Conservation (phyloP, 2,797 vertebrate genomes). For the Podarcis siculus region DNA sequence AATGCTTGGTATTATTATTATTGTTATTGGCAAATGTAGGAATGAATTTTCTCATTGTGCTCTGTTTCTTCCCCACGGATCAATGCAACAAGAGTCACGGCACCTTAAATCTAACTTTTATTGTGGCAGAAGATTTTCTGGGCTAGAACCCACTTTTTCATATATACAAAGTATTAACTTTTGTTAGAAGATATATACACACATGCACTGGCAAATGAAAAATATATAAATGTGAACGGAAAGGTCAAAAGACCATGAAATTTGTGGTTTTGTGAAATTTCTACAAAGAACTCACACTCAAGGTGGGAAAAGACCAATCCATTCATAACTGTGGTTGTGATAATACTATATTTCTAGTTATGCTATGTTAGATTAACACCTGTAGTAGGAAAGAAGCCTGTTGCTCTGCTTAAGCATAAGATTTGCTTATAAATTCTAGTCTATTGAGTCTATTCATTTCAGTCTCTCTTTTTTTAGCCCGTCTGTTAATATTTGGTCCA, state of each 20-base stretch:
- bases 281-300: background rate
- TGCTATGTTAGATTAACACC: background rate
- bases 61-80: background rate
- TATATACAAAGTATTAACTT: background rate
- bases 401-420: background rate
- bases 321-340: background rate
- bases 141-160: background rate
- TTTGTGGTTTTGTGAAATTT: background rate
- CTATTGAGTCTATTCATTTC: background rate
- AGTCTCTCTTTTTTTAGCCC: too few species aligned
- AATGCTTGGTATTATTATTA: background rate
- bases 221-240: background rate
- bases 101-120: background rate
- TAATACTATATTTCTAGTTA: background rate
- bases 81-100: background rate
- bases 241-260: background rate
- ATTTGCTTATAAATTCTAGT: background rate
- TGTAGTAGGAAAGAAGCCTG: background rate
- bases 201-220: background rate
- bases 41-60: background rate
- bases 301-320: background rate
- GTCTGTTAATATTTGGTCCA: background rate
- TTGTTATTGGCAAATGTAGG: background rate
- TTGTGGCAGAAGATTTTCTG: background rate
- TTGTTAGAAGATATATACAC: background rate